These are phyloP conservation scores for Ctenodactylus gundi DNA, from an alignment of 2,113 vertebrate genomes.

Conservation along the genomic window DNA sequence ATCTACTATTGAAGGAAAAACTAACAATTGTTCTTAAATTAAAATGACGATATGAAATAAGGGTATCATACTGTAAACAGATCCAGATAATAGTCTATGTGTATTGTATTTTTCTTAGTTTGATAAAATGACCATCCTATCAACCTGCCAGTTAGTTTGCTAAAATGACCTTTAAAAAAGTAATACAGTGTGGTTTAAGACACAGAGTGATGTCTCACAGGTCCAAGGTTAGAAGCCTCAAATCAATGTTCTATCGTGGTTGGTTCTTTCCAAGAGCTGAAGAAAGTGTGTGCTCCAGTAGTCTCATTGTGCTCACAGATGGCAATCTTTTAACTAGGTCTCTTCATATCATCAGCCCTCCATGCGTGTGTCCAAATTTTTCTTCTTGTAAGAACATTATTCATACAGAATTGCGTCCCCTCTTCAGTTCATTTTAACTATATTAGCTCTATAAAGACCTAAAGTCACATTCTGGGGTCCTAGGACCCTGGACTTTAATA, in stretches of 20 bases:
- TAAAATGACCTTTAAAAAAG: not conserved
- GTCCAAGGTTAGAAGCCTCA: not conserved
- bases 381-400: no score
- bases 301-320: not conserved
- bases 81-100: not conserved
- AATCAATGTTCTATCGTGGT: not conserved
- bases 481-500: not conserved
- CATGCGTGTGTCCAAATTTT: not conserved
- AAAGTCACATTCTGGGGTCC: not conserved
- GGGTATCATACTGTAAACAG: not conserved
- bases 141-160: not conserved
- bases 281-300: not conserved
- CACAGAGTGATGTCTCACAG: not conserved
- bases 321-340: not conserved
- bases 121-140: not conserved
- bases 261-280: not conserved
- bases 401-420: not conserved
- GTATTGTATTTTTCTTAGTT: not conserved
- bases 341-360: not conserved
- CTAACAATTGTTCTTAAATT: not conserved
- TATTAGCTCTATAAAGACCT: not conserved
- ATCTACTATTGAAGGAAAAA: conserved; percentile 12
- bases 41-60: not conserved
- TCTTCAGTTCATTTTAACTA: not conserved
- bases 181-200: not conserved